Evolutionary conservation across 2,888 invertebrate species (phyloP), one percentile per base, ranked within the genome.

Genomic region (Nomada fabriciana): DNA sequence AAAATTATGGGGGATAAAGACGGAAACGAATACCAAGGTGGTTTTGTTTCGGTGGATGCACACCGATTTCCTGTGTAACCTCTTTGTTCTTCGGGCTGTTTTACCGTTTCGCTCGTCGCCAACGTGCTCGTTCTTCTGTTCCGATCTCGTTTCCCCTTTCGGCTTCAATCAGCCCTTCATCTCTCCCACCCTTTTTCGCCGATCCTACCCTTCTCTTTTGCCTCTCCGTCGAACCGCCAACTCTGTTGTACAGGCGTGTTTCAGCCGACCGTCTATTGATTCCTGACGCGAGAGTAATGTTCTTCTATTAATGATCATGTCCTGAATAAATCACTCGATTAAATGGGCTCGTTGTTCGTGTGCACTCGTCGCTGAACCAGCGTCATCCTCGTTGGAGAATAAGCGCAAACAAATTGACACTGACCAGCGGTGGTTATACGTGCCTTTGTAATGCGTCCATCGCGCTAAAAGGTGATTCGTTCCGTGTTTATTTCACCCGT

Each of bases 291-390:
- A 91, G 91, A 91, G 90, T 92, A 92, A 93, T 93, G 92, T 90
- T 91, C 89, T 85, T 90, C 91, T 92, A 92, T 92, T 93, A 93
- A 92, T 93, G 92, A 92, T 93, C 90, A 89, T 88, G 89, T 89
- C 89, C 89, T 91, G 91, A 93, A 93, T 93, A 91, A 93, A 93
- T 93, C 92, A 93, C 92, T 93, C 90, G 90, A 91, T 90, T 93
- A 92, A 93, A 92, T 91, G 90, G 90, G 90, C 86, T 88, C 86
- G 88, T 84, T 85, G 87, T 86, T 82, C 90, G 80, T 83, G 89
- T 74, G 77, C 84, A 83, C 86, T 82, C 89, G 83, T 80, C 74
- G 85, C 76, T 80, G 79, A 82, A 75, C 80, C 82, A 55, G 73
- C 87, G 80, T 83, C 87, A 87, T 82, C 78, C 87, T 64, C 23